Evolutionary conservation across 2,888 invertebrate genomes (phyloP).

Genomic region (Chalcosyrphus nemorum): DNA sequence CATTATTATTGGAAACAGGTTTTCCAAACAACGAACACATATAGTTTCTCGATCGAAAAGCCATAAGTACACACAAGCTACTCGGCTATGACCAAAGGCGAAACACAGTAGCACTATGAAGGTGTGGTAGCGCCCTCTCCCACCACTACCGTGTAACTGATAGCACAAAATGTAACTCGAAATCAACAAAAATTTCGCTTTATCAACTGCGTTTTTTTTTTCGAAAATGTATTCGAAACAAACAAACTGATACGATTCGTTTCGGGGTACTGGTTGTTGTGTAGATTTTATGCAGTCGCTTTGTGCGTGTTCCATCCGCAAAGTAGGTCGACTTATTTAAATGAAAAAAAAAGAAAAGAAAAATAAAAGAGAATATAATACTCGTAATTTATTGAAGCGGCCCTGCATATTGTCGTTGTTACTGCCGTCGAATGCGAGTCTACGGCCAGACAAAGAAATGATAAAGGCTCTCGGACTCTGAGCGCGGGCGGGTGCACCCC

Average conservation of each 20-base stretch:
- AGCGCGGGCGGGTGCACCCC: neutral
- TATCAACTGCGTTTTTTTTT: neutral
- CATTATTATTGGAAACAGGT: conserved; percentile 7
- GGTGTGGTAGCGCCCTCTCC: neutral
- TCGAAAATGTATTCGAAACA: neutral
- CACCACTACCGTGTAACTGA: neutral
- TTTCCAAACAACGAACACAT: conserved; percentile 1
- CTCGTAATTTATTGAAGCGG: conserved; percentile 49
- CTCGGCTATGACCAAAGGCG: conserved; percentile 11
- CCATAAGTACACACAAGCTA: neutral
- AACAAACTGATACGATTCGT: neutral
- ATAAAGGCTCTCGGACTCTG: conserved; percentile 35
- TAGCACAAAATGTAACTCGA: conserved; percentile 3
- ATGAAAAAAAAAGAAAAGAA: conserved; percentile 28
- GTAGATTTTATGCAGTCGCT: conserved; percentile 27
- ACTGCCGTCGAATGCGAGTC: neutral
- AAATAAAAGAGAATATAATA: conserved; percentile 29
- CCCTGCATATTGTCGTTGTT: conserved; percentile 7
- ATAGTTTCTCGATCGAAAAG: conserved; percentile 19
- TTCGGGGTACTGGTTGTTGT: neutral
- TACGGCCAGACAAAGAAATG: conserved; percentile 48
- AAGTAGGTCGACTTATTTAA: conserved; percentile 68
- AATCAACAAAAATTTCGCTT: neutral
- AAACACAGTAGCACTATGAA: neutral
- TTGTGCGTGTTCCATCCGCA: conserved; percentile 49